Conservation (phyloP, 2,113 vertebrate species). For the Pseudorectes ferrugineus region DNA sequence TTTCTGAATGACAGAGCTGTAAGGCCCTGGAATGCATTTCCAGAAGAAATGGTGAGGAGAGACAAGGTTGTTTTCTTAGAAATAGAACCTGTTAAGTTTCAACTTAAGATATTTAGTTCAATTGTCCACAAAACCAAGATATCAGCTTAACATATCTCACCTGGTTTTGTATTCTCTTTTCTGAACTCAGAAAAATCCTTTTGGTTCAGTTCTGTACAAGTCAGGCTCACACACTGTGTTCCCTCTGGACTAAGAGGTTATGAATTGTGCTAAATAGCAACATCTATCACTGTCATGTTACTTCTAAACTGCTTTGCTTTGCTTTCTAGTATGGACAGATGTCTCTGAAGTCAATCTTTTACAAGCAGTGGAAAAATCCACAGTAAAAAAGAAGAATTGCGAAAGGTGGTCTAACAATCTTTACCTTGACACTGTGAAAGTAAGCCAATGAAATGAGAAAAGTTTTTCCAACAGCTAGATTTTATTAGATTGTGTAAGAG, state of each 20-base stretch:
- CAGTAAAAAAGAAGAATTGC: background rate
- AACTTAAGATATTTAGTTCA: background rate
- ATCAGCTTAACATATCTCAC: background rate
- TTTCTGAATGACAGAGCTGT: background rate
- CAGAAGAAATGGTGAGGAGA: background rate
- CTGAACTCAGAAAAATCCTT: background rate
- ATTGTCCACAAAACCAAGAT: background rate
- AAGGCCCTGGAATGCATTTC: background rate
- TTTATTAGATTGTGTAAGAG: conserved; percentile 20
- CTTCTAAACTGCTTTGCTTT: background rate
- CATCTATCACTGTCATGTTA: background rate
- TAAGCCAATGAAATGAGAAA: background rate
- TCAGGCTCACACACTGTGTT: background rate
- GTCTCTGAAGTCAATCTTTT: background rate
- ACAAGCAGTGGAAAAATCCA: background rate
- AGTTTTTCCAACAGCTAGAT: background rate
- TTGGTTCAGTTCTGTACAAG: background rate
- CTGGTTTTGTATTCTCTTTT: background rate
- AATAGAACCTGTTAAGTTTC: background rate
- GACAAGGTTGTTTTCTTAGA: background rate
- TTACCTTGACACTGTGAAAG: background rate
- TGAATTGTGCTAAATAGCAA: background rate
- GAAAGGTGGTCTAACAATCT: background rate
- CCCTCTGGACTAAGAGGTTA: background rate
- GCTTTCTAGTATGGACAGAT: background rate